phyloP scores from a whole-genome alignment of 2,888 invertebrate species.

The Nymphalis polychloros region DNA sequence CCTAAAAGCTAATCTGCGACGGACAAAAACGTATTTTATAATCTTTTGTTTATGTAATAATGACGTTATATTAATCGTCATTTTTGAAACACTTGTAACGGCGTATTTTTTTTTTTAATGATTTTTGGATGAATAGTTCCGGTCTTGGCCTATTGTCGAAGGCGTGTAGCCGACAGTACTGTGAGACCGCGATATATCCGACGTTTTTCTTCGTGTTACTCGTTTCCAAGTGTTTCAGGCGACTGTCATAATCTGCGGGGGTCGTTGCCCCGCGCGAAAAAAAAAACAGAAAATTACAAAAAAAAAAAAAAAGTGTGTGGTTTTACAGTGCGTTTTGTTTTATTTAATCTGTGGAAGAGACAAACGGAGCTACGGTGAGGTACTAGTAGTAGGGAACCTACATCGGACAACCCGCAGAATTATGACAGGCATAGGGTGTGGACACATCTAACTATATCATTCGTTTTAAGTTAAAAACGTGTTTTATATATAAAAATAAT shows the following conservation, averaged over 20 bases:
- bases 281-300: conserved; percentile 21
- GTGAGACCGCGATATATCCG: neutral
- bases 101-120: too few relatives aligned
- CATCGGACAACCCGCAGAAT: conserved; percentile 64
- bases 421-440: conserved; percentile 64
- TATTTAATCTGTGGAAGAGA: conserved; percentile 38
- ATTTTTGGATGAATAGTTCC: too few relatives aligned
- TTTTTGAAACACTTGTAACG: too few relatives aligned
- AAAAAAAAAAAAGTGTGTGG: conserved; percentile 40
- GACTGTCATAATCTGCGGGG: conserved; percentile 74
- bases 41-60: too few relatives aligned
- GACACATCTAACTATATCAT: conserved; percentile 28
- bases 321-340: conserved; percentile 46
- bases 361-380: conserved; percentile 45
- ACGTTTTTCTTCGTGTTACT: neutral
- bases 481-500: too few relatives aligned
- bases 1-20: conserved; percentile 47
- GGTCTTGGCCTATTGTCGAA: too few relatives aligned
- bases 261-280: conserved; percentile 41
- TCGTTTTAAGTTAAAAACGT: neutral
- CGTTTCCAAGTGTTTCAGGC: conserved; percentile 35
- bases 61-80: too few relatives aligned
- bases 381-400: conserved; percentile 42
- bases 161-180: neutral
- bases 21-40: conserved; percentile 41